Evolutionary conservation across 2,113 vertebrate genomes (phyloP).

Genomic region (Myotis lucifugus): DNA sequence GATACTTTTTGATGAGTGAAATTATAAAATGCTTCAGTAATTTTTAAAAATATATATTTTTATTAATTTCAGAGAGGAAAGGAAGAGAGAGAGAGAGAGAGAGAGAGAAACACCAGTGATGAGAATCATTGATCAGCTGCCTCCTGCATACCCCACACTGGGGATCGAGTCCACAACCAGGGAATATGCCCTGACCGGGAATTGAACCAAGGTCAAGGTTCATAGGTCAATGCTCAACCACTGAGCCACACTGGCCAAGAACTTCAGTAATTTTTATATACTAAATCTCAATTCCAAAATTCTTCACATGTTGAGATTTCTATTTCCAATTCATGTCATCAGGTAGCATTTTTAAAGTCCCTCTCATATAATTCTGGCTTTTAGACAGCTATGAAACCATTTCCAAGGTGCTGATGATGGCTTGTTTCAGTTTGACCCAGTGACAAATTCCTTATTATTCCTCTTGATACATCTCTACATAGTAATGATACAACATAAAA

Average conservation of each 20-base stretch:
- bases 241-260: too few species aligned
- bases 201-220: too few species aligned
- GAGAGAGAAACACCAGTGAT: too few species aligned
- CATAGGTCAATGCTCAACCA: too few species aligned
- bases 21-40: slow-evolving; percentile 55
- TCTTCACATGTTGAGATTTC: slow-evolving; percentile 43
- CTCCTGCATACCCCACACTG: too few species aligned
- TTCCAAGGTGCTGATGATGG: not conserved
- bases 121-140: too few species aligned
- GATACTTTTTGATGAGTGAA: slow-evolving; percentile 56
- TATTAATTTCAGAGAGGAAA: too few species aligned
- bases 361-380: slow-evolving; percentile 27
- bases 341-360: not conserved
- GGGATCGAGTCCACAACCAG: too few species aligned
- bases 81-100: too few species aligned
- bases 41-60: not conserved
- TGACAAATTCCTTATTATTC: not conserved
- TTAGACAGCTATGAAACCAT: slow-evolving; percentile 18
- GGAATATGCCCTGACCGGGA: too few species aligned
- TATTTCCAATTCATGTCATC: slow-evolving; percentile 28
- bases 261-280: slow-evolving; percentile 55
- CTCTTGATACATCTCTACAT: not conserved
- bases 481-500: slow-evolving; percentile 14
- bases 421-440: slow-evolving; percentile 26
- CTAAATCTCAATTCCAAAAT: slow-evolving; percentile 49